A percentile compares a stretch with the other conserved stretches of the same genome.
These are phyloP conservation scores for Isotomurus palustris DNA, from an alignment of 2,888 invertebrate species.

Conservation along the genomic window DNA sequence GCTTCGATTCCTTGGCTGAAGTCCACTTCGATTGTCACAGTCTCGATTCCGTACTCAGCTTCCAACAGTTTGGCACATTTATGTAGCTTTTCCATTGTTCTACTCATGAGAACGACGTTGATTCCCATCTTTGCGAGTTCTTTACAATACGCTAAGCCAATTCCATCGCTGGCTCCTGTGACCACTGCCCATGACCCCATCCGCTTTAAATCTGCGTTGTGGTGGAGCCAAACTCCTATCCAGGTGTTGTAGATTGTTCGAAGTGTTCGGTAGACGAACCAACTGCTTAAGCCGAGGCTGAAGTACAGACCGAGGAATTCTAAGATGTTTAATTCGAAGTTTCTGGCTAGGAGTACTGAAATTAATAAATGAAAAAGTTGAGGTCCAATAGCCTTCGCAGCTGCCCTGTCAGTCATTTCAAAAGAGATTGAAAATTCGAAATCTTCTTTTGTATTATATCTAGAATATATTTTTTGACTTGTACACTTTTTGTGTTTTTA, in stretches of 20 bases:
- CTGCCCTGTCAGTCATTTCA: no score
- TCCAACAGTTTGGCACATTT: constrained; percentile 67
- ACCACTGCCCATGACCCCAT: constrained; percentile 62
- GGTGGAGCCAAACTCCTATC: constrained; percentile 6
- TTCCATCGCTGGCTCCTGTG: constrained; percentile 84
- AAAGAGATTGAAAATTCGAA: no score
- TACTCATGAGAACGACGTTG: constrained; percentile 74
- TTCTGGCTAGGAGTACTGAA: no score
- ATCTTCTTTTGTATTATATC: no score
- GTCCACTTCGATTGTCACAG: constrained; percentile 72
- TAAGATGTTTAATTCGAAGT: no score
- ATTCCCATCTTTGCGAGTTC: constrained; percentile 72
- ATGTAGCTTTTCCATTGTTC: constrained; percentile 67
- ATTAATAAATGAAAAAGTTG: no score
- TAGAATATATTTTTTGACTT: no score
- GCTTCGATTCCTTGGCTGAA: constrained; percentile 67
- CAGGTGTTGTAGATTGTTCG: constrained; percentile 12
- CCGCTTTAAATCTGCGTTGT: constrained; percentile 26
- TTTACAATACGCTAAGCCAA: constrained; percentile 77
- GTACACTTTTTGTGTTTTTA: no score
- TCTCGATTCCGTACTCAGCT: constrained; percentile 58
- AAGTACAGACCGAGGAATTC: constrained; percentile 13
- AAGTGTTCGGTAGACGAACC: background rate
- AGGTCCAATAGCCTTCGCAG: no score
- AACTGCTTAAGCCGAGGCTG: background rate